These are phyloP conservation scores for Eleginops maclovinus DNA, from an alignment of 2,113 vertebrate genomes.

Conservation along the genomic window DNA sequence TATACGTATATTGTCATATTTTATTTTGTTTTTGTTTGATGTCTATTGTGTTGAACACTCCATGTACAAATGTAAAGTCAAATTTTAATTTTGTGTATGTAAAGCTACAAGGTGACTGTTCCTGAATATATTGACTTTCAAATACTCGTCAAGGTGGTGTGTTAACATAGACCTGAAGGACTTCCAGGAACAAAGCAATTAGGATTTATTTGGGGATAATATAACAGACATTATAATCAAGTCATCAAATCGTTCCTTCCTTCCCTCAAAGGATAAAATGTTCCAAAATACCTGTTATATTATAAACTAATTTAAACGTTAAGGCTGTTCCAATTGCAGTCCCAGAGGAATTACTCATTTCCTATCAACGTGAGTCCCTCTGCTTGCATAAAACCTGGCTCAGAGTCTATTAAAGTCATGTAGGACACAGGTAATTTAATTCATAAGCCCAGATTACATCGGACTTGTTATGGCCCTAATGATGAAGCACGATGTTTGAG, in stretches of 20 bases:
- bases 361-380: constrained; percentile 50
- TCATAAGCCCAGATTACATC: constrained; percentile 78
- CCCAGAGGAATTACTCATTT: constrained; percentile 64
- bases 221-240: background rate
- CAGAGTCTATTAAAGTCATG: constrained; percentile 78
- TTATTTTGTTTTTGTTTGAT: constrained; percentile 3
- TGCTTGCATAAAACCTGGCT: constrained; percentile 55
- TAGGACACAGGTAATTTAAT: constrained; percentile 81
- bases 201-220: background rate
- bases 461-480: constrained; percentile 71
- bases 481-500: constrained; percentile 80
- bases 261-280: constrained; percentile 36
- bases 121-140: background rate
- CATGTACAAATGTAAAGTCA: background rate
- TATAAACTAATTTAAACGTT: constrained; percentile 46
- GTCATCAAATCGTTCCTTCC: constrained; percentile 13
- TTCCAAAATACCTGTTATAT: constrained; percentile 3
- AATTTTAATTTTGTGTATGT: background rate
- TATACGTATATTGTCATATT: background rate
- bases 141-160: constrained; percentile 1
- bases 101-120: background rate
- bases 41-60: constrained; percentile 20
- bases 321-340: constrained; percentile 61
- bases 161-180: constrained; percentile 43
- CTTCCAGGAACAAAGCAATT: constrained; percentile 20